phyloP scores from a whole-genome alignment of 2,797 vertebrate genomes.

The Salarias fasciatus region DNA sequence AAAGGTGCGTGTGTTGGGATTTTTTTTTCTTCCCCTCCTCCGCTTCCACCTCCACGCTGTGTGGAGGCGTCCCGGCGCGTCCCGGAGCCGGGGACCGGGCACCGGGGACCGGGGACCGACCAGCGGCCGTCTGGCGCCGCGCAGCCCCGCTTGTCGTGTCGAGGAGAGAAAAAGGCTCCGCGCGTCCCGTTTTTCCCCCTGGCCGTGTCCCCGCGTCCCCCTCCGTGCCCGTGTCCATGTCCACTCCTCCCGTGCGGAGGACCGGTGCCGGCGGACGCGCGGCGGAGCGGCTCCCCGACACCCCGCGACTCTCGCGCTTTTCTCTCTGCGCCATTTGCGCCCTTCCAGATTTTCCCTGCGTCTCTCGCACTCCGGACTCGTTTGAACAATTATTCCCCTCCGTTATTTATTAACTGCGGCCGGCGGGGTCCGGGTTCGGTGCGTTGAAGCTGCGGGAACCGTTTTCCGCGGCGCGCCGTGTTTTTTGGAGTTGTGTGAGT shows the following conservation, averaged over 20 bases:
- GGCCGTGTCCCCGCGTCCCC: no score
- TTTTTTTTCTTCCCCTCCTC: neutral
- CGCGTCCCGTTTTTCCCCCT: conserved; percentile 36
- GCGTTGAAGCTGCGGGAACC: conserved; percentile 37
- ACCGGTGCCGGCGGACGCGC: no score
- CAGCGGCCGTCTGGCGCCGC: conserved; percentile 43
- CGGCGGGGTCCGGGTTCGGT: conserved; percentile 14
- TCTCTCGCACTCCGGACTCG: conserved; percentile 7
- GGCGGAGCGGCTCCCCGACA: conserved; percentile 10
- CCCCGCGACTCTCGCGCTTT: conserved; percentile 49
- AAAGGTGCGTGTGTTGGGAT: conserved; percentile 52
- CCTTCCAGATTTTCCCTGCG: conserved; percentile 39
- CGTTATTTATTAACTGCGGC: conserved; percentile 44
- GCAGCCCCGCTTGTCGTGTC: conserved; percentile 24
- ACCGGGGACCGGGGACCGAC: conserved; percentile 31
- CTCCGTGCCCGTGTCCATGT: no score
- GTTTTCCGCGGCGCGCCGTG: conserved; percentile 35
- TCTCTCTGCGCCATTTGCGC: conserved; percentile 63
- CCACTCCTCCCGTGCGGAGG: conserved; percentile 13
- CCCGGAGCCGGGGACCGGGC: no score
- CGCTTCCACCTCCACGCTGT: conserved; percentile 9
- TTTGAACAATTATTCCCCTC: conserved; percentile 42
- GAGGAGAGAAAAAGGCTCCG: conserved; percentile 8
- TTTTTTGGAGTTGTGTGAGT: conserved; percentile 54
- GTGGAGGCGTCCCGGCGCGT: conserved; percentile 37